Conservation (phyloP, 2,888 invertebrate genomes). For the Alitta virens region DNA sequence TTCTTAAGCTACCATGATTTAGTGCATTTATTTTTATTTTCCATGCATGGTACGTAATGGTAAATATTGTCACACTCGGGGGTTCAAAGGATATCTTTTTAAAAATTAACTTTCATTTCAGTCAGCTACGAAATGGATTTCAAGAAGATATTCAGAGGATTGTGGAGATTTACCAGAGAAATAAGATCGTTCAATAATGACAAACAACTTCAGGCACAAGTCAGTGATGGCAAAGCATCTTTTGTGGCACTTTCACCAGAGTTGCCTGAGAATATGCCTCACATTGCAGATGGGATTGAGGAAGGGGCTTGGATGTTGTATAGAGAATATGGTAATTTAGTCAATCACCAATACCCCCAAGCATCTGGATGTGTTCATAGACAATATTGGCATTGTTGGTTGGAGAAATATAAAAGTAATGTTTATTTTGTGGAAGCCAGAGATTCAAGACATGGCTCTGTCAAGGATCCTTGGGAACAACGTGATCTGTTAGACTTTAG, state of each 20-base stretch:
- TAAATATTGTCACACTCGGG: no score
- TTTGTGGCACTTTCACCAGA: background rate
- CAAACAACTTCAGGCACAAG: background rate
- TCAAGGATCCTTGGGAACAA: no score
- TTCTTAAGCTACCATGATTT: no score
- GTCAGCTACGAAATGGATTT: no score
- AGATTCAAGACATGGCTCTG: no score
- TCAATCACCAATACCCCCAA: background rate
- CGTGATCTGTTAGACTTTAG: background rate
- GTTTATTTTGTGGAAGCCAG: no score
- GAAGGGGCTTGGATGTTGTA: background rate
- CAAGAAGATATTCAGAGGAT: background rate
- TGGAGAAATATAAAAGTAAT: background rate
- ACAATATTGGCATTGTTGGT: slow-evolving; percentile 1
- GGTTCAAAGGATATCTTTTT: no score
- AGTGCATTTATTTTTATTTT: no score
- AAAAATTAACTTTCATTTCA: no score
- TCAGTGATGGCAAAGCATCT: slow-evolving; percentile 1
- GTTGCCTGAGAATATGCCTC: background rate
- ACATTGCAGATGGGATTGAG: background rate
- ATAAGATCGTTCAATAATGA: background rate
- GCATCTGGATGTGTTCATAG: background rate
- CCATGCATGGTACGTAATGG: no score
- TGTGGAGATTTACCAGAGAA: background rate
- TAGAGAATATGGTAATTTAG: background rate